phyloP scores from a whole-genome alignment of 2,888 invertebrate genomes.

The Oxycera nigricornis region DNA sequence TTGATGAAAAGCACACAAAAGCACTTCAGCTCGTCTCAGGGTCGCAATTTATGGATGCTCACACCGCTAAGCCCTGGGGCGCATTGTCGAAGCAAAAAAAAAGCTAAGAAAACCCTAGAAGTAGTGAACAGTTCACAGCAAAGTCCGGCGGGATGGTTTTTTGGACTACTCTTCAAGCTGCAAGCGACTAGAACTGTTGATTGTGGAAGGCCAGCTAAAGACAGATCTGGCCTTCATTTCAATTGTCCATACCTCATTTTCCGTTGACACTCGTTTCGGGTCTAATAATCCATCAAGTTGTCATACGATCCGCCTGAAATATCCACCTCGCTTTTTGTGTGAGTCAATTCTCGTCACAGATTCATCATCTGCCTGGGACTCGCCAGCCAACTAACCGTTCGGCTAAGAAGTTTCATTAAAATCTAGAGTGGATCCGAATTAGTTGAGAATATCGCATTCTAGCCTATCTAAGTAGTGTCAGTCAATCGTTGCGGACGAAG shows the following conservation, averaged over 20 bases:
- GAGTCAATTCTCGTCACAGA: not conserved
- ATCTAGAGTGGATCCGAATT: conserved; percentile 31
- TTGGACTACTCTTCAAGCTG: too few species aligned
- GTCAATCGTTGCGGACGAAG: not conserved
- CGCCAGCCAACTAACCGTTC: not conserved
- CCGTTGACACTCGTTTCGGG: conserved; percentile 31
- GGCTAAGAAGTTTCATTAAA: conserved; percentile 16
- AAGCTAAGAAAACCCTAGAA: too few species aligned
- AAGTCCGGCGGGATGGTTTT: not conserved
- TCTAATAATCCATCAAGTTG: conserved; percentile 41
- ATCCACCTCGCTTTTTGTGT: not conserved
- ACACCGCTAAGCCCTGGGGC: too few species aligned
- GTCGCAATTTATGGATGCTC: too few species aligned
- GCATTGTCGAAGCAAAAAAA: too few species aligned
- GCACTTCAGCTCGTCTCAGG: not conserved
- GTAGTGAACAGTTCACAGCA: not conserved
- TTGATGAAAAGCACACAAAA: not conserved
- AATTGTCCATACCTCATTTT: conserved; percentile 20
- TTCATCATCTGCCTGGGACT: too few species aligned
- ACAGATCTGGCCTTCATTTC: not conserved
- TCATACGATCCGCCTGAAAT: conserved; percentile 22
- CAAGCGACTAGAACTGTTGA: not conserved
- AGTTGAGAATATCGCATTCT: conserved; percentile 8
- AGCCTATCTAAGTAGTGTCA: not conserved
- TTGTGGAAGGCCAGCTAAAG: not conserved